phyloP scores from a whole-genome alignment of 2,888 invertebrate species.

The Pandemis cinnamomeana region DNA sequence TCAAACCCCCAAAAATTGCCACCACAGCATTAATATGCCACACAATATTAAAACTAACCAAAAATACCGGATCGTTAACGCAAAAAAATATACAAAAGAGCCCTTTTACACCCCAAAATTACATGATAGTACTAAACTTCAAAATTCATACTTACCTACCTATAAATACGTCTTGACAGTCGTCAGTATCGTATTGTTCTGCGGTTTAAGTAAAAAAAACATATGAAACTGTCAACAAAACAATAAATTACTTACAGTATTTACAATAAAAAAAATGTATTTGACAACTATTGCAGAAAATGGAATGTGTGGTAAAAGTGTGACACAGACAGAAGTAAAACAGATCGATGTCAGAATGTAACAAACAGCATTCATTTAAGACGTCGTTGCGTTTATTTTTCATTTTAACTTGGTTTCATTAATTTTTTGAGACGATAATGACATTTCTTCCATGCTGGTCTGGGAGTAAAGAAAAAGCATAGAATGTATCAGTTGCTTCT shows the following conservation, averaged over 20 bases:
- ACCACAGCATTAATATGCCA: neutral
- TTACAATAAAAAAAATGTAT: slow-evolving; percentile 55
- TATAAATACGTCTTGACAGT: slow-evolving; percentile 26
- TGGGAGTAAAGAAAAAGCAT: too few species aligned
- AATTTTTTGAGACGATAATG: neutral
- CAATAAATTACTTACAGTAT: slow-evolving; percentile 49
- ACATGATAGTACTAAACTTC: slow-evolving; percentile 15
- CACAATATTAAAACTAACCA: neutral
- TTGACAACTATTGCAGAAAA: slow-evolving; percentile 73
- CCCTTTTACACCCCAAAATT: slow-evolving; percentile 16
- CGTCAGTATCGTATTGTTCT: slow-evolving; percentile 59
- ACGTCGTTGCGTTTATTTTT: neutral
- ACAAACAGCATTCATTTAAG: too few species aligned
- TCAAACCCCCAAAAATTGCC: neutral
- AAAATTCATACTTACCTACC: slow-evolving; percentile 25
- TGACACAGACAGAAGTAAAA: neutral
- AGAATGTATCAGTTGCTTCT: too few species aligned
- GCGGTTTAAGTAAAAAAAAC: slow-evolving; percentile 47
- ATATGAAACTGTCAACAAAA: slow-evolving; percentile 51
- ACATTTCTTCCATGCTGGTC: neutral
- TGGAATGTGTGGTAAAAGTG: slow-evolving; percentile 66
- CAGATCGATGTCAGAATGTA: neutral
- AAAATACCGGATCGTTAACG: slow-evolving; percentile 3
- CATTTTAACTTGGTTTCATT: too few species aligned
- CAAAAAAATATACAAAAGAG: slow-evolving; percentile 14